Conservation (phyloP, 1,140 invertebrate species). For the Eupristina koningsbergeri region DNA sequence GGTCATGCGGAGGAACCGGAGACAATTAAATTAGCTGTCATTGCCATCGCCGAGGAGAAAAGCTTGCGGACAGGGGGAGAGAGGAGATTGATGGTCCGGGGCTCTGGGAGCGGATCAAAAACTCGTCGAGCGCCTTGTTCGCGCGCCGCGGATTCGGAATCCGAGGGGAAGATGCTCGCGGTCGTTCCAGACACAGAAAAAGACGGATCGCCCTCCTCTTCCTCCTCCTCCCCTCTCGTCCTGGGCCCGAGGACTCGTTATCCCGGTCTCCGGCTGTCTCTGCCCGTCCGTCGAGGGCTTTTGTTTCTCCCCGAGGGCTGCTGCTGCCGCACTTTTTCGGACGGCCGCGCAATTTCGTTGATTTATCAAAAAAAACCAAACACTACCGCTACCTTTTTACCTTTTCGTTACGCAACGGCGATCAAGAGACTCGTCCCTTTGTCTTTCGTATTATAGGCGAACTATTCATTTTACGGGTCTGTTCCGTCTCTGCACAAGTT, state of each 20-base stretch:
- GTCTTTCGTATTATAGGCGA: background rate
- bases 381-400: background rate
- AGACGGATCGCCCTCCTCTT: background rate
- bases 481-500: too few relatives aligned
- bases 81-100: constrained; percentile 36
- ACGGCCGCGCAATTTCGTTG: constrained; percentile 4
- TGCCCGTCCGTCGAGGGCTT: background rate
- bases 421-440: background rate
- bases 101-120: constrained; percentile 41
- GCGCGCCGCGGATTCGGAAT: constrained; percentile 43
- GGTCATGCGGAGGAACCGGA: constrained; percentile 6
- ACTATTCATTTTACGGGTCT: too few relatives aligned
- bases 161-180: background rate
- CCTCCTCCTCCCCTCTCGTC: too few relatives aligned
- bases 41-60: background rate
- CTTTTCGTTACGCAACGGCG: constrained; percentile 12
- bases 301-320: background rate
- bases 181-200: constrained; percentile 27
- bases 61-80: background rate
- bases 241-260: background rate
- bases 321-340: constrained; percentile 31
- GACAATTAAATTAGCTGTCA: constrained; percentile 47
- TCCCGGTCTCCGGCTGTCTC: background rate
- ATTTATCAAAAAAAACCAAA: background rate
- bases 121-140: constrained; percentile 23